Evolutionary conservation across 2,797 vertebrate genomes (phyloP).

Genomic region (Alcedo quadribrachys): DNA sequence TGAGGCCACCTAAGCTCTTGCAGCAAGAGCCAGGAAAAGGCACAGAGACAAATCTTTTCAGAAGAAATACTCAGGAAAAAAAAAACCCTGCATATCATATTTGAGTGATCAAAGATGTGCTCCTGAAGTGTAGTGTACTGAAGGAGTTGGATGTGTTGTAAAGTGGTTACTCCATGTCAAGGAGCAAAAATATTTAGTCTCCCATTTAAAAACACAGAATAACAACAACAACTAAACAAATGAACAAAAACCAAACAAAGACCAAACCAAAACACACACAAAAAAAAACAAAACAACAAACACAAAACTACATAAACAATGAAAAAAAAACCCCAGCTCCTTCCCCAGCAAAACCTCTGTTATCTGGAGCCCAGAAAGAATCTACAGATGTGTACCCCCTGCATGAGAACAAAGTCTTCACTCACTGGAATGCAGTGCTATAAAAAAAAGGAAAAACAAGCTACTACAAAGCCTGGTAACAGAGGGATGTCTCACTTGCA

Average conservation of each 20-base stretch:
- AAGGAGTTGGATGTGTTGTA: background rate
- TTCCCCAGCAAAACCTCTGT: conserved; percentile 30
- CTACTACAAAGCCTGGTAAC: conserved; percentile 83
- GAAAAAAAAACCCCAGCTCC: background rate
- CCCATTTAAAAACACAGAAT: background rate
- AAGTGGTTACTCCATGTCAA: background rate
- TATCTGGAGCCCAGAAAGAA: conserved; percentile 35
- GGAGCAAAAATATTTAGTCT: background rate
- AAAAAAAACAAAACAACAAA: background rate
- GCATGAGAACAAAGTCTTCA: conserved; percentile 73
- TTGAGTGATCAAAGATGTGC: background rate
- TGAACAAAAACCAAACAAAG: background rate
- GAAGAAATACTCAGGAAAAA: background rate
- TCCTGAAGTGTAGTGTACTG: background rate
- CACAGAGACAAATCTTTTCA: background rate
- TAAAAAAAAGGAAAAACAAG: conserved; percentile 86
- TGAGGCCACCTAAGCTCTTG: conserved; percentile 7
- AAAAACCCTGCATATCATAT: background rate
- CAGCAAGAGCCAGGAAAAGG: conserved; percentile 16
- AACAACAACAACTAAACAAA: background rate
- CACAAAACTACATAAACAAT: background rate
- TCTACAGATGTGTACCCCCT: conserved; percentile 65
- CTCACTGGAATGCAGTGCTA: conserved; percentile 78
- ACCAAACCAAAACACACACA: background rate
- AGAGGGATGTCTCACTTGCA: conserved; percentile 76